Base-by-base conservation (phyloP, 1,140 invertebrate species). In the Trypoxylus dichotomus region DNA sequence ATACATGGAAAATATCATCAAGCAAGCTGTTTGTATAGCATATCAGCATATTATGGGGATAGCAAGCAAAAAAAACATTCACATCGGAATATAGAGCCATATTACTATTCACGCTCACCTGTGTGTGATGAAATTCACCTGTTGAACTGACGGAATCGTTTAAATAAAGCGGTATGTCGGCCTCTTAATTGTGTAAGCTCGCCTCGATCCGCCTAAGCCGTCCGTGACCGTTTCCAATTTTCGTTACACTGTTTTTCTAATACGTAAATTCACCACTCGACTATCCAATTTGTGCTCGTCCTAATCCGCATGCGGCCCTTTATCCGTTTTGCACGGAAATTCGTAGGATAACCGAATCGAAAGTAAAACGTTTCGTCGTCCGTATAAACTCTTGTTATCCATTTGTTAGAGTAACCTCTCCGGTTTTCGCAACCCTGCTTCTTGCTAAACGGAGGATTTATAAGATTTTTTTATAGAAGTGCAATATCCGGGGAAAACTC, bases 101-200 rank as follows among this genome's bases (percentile, higher is more conserved):
- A 47, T 19, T 3, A 13, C 60, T 24, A 27, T 63, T 63, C 60
- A 1, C 60, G 60, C 19, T 63, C 13, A 63, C 60, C 60, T 63
- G 60, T 76, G 72, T 63, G 60, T 79, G 76, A 79, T 76, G 78
- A 79, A 76, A 79, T 79, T 79, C 78, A 79, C 78, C 78, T 79
- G 78, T 79, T 79, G 78, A 79, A 75, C 74, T 79, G 78, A 79
- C 78, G 76, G 75, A 54, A 72, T 41, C 60, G 75, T 75, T 79
- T 76, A 79, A 75, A 76, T 74, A 76, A 74, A 76, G 75, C 75
- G 42, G 71, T 76, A 63, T 68, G 37, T 54, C 74, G 78, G 63
- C 54, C 78, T 76, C 74, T 75, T 79, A 79, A 79, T 79, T 79
- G 68, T 75, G 78, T 79, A 79, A 79, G 78, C 78, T 75, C 75